Conservation (phyloP, 2,113 vertebrate species). For the Glaucidium brasilianum region DNA sequence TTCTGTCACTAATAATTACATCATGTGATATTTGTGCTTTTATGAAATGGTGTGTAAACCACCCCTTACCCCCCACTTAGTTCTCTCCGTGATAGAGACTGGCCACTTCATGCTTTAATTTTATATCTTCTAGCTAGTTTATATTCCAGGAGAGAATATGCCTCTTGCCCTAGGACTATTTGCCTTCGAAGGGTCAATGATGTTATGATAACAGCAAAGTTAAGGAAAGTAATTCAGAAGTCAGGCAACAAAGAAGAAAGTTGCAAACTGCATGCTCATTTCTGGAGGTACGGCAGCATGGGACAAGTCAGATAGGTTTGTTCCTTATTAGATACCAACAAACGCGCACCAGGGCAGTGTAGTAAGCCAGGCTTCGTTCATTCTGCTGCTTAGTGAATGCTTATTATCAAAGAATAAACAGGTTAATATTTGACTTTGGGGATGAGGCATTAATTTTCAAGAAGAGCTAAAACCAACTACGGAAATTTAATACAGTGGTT, state of each 20-base stretch:
- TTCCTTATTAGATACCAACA: neutral
- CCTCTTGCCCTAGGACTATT: neutral
- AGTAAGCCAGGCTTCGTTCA: neutral
- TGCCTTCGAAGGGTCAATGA: neutral
- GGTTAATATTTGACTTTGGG: neutral
- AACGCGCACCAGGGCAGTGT: rapidly evolving
- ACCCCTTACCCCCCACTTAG: neutral
- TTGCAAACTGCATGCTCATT: neutral
- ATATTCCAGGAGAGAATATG: neutral
- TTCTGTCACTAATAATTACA: neutral
- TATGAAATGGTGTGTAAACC: neutral
- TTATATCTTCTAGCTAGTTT: neutral
- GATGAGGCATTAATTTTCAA: neutral
- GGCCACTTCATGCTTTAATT: neutral
- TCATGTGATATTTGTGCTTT: neutral
- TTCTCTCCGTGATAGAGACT: neutral
- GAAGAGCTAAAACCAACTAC: neutral
- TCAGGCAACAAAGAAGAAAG: neutral
- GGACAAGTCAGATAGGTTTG: neutral
- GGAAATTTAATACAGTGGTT: neutral
- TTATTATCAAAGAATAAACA: neutral
- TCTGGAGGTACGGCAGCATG: neutral
- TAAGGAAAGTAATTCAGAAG: neutral
- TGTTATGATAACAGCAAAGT: neutral
- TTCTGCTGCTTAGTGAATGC: neutral